Conservation (phyloP, 2,888 invertebrate species). For the Phengaris arion region DNA sequence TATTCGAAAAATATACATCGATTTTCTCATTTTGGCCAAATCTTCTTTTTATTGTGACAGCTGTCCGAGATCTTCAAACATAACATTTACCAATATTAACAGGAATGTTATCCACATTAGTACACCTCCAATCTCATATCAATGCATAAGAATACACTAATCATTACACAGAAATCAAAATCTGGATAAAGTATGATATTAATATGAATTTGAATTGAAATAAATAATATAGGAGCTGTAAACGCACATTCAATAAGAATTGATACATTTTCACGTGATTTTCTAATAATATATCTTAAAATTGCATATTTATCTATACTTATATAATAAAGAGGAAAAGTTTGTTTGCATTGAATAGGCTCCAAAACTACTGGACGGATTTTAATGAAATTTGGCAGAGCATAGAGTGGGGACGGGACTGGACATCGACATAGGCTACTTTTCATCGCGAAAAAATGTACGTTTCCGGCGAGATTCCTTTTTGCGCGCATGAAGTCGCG, state of each 20-base stretch:
- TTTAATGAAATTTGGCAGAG: no score
- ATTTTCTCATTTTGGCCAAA: constrained; percentile 19
- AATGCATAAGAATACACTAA: neutral
- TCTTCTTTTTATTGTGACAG: neutral
- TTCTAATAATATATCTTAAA: neutral
- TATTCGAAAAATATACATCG: constrained; percentile 15
- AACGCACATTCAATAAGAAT: constrained; percentile 6
- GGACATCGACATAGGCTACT: no score
- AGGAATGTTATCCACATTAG: neutral
- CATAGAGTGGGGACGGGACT: no score
- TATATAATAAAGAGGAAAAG: no score
- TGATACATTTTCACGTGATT: neutral
- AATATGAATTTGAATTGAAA: neutral
- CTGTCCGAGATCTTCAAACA: neutral
- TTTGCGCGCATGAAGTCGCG: no score
- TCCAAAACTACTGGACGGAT: no score
- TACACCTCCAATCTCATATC: neutral
- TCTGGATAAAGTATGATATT: neutral
- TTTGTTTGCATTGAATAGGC: no score
- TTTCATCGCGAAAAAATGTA: no score
- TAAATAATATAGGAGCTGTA: neutral
- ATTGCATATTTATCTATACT: neutral
- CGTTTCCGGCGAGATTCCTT: no score
- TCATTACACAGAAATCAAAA: neutral
- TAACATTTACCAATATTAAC: neutral